Percentiles rank a stretch among this genome's conserved stretches.
phyloP scores from a whole-genome alignment of 2,888 invertebrate genomes.

The Oscheius sp. region DNA sequence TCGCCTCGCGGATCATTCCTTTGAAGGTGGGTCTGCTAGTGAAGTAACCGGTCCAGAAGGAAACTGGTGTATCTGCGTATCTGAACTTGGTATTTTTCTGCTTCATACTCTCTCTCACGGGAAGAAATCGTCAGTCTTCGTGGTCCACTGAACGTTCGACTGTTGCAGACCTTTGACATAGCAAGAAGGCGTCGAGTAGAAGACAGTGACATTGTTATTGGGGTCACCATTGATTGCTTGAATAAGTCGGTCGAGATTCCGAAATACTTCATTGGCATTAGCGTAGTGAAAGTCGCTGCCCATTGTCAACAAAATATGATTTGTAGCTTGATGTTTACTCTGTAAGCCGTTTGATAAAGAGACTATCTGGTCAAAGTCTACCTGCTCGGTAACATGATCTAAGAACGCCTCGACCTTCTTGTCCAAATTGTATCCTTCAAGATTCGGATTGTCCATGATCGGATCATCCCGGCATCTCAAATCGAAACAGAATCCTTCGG shows the following conservation, averaged over 20 bases:
- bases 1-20: slow-evolving; percentile 74
- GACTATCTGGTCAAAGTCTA: not conserved
- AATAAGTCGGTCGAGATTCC: slow-evolving; percentile 87
- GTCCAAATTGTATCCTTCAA: slow-evolving; percentile 59
- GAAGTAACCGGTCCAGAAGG: slow-evolving; percentile 89
- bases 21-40: slow-evolving; percentile 76
- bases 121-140: slow-evolving; percentile 88
- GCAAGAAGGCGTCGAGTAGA: slow-evolving; percentile 78
- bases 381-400: slow-evolving; percentile 62
- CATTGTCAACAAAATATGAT: slow-evolving; percentile 86
- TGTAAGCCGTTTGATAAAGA: slow-evolving; percentile 74
- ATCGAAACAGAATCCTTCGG: slow-evolving; percentile 93
- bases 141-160: slow-evolving; percentile 77
- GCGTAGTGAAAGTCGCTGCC: slow-evolving; percentile 90
- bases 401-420: slow-evolving; percentile 65
- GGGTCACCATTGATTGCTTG: slow-evolving; percentile 79
- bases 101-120: slow-evolving; percentile 79
- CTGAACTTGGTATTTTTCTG: slow-evolving; percentile 25
- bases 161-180: slow-evolving; percentile 74
- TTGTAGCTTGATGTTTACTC: slow-evolving; percentile 79
- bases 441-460: slow-evolving; percentile 70
- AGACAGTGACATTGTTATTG: slow-evolving; percentile 79
- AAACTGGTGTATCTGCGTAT: slow-evolving; percentile 83
- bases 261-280: slow-evolving; percentile 84
- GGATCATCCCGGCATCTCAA: slow-evolving; percentile 80